These are phyloP conservation scores for Brassicogethes aeneus DNA, from an alignment of 2,888 invertebrate genomes.

Conservation along the genomic window DNA sequence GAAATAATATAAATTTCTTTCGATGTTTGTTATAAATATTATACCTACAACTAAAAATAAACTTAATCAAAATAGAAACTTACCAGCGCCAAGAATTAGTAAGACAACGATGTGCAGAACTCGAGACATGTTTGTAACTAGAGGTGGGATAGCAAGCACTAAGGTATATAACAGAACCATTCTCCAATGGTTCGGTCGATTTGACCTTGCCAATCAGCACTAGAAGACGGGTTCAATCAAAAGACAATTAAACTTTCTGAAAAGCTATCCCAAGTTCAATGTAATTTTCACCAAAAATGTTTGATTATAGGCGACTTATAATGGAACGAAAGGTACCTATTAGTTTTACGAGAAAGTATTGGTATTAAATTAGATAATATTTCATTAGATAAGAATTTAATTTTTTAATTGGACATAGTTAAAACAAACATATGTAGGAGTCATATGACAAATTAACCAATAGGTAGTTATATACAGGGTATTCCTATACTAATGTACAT, in stretches of 20 bases:
- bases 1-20: too few species aligned
- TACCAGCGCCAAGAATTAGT: conserved; percentile 20
- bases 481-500: too few species aligned
- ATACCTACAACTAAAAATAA: too few species aligned
- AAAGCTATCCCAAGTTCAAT: conserved; percentile 4
- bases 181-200: conserved; percentile 11
- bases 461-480: too few species aligned
- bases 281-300: conserved; percentile 3
- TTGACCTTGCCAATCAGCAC: conserved; percentile 15
- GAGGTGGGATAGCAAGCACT: conserved; percentile 18
- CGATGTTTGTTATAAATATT: too few species aligned
- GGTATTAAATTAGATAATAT: background rate
- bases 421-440: background rate
- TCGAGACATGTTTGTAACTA: conserved; percentile 28
- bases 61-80: conserved; percentile 13
- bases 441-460: too few species aligned
- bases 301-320: background rate
- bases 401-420: background rate
- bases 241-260: conserved; percentile 4
- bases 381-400: background rate
- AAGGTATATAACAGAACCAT: conserved; percentile 23
- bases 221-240: conserved; percentile 8
- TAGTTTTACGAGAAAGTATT: background rate
- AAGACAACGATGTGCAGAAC: conserved; percentile 12
- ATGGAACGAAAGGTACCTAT: too few species aligned